These are phyloP conservation scores for Drosophila eohydei DNA, from an alignment of 2,888 invertebrate species.

Conservation along the genomic window DNA sequence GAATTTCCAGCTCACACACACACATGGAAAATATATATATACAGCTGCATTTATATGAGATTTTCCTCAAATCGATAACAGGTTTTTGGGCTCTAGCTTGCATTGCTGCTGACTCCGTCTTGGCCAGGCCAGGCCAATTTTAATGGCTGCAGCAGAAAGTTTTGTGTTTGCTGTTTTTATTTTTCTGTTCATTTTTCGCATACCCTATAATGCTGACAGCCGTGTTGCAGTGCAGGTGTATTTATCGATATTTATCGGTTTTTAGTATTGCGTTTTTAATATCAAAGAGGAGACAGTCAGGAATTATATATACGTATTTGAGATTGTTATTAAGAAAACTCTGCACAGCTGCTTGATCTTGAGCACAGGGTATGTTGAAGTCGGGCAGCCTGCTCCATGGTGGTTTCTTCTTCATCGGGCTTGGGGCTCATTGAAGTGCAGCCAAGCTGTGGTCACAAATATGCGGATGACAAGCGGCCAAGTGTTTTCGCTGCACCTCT, in stretches of 20 bases:
- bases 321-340: no score
- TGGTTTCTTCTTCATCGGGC: slow-evolving; percentile 13
- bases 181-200: background rate
- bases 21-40: background rate
- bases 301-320: background rate
- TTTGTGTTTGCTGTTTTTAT: slow-evolving; percentile 42
- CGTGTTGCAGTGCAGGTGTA: background rate
- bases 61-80: slow-evolving; percentile 74
- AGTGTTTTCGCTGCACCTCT: slow-evolving; percentile 30
- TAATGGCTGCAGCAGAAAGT: slow-evolving; percentile 63
- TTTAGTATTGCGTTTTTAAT: background rate
- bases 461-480: slow-evolving; percentile 63
- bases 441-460: slow-evolving; percentile 60
- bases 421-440: slow-evolving; percentile 58
- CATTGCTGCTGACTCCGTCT: slow-evolving; percentile 19
- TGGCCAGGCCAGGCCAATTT: slow-evolving; percentile 70
- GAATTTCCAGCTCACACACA: slow-evolving; percentile 51
- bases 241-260: slow-evolving; percentile 2
- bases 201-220: slow-evolving; percentile 1
- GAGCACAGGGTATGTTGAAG: background rate
- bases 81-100: slow-evolving; percentile 63
- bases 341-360: background rate
- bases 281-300: no score
- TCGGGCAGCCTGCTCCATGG: background rate
- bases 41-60: slow-evolving; percentile 41